Conservation (phyloP, 1,140 invertebrate species). For the Lordiphosa mommai region DNA sequence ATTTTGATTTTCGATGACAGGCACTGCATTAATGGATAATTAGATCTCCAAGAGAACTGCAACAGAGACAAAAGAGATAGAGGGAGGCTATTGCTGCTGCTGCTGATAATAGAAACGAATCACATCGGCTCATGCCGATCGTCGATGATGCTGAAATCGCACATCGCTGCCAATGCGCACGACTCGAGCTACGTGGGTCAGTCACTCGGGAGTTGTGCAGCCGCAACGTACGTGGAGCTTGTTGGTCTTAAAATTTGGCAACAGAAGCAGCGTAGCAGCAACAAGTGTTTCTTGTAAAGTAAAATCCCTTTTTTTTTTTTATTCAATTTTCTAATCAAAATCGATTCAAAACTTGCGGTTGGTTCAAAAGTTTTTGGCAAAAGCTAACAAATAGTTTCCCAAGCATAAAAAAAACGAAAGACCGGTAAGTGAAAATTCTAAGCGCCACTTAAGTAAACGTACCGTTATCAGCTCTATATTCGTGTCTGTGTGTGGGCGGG, state of each 20-base stretch:
- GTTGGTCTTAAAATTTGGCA: constrained; percentile 8
- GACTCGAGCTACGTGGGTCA: constrained; percentile 28
- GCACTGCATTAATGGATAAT: too few species aligned
- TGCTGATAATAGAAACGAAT: background rate
- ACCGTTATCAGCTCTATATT: constrained; percentile 43
- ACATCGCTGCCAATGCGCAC: constrained; percentile 6
- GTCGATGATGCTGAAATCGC: background rate
- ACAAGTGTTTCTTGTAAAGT: constrained; percentile 4
- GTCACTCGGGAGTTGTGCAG: constrained; percentile 61
- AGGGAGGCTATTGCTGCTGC: background rate
- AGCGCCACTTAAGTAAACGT: constrained; percentile 53
- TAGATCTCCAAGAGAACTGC: too few species aligned
- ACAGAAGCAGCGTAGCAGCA: background rate
- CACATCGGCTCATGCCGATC: constrained; percentile 20
- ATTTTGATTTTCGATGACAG: too few species aligned
- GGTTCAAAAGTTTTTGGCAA: constrained; percentile 15
- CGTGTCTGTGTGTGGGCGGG: constrained; percentile 14
- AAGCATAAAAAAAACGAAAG: constrained; percentile 19
- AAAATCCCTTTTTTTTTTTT: constrained; percentile 19
- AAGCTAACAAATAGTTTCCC: background rate
- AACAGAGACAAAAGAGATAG: background rate
- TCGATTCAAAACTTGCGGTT: constrained; percentile 16
- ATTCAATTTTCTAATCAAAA: background rate
- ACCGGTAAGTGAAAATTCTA: constrained; percentile 56
- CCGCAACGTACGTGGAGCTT: constrained; percentile 18